Percentiles rank a stretch among this genome's conserved stretches.
Evolutionary conservation across 2,113 vertebrate genomes (phyloP).

Genomic region (Nycticorax nycticorax): DNA sequence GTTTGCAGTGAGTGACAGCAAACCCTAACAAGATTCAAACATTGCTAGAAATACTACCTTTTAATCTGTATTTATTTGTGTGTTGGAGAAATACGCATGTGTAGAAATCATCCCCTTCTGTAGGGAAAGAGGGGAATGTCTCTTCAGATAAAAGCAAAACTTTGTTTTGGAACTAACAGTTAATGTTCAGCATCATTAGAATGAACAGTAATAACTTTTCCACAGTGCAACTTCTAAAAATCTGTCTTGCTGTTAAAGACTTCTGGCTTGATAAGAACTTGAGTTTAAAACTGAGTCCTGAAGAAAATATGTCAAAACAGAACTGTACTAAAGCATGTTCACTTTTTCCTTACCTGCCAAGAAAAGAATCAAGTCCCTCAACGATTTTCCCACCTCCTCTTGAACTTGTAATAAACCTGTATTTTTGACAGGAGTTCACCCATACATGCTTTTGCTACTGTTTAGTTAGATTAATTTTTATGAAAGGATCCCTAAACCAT

Average conservation of each 20-base stretch:
- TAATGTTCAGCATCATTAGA: not conserved
- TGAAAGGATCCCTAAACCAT: not conserved
- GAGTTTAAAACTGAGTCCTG: not conserved
- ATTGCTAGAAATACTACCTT: not conserved
- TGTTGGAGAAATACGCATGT: not conserved
- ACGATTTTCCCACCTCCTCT: not conserved
- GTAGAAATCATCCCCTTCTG: not conserved
- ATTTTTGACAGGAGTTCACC: not conserved
- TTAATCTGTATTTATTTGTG: not conserved
- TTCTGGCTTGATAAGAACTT: not conserved
- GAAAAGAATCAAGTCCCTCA: not conserved
- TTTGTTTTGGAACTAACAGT: not conserved
- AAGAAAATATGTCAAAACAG: not conserved
- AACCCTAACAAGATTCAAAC: not conserved
- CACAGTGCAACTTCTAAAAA: not conserved
- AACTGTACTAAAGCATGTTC: not conserved
- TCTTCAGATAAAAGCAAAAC: not conserved
- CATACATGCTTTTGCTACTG: not conserved
- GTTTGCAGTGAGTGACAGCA: not conserved
- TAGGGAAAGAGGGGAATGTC: not conserved
- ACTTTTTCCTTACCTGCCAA: not conserved
- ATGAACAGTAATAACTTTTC: not conserved
- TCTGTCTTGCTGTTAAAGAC: not conserved
- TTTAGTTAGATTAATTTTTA: not conserved
- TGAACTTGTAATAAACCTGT: not conserved